A percentile compares a stretch with the other conserved stretches of the same genome.
Conservation (phyloP, 2,113 vertebrate genomes). For the Nibea coibor region DNA sequence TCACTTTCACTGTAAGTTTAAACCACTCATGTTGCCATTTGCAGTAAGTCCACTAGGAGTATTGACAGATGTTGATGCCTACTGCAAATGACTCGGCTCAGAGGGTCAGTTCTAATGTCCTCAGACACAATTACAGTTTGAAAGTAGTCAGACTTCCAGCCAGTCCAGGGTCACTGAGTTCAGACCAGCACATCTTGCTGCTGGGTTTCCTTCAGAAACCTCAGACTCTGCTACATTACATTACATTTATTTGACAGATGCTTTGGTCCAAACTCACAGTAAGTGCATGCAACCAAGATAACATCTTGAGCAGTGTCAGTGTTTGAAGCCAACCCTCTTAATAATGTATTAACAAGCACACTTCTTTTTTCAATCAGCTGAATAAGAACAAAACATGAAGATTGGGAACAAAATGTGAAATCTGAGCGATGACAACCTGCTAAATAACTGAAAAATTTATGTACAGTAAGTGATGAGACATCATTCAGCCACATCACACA, state of each 20-base stretch:
- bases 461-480: neutral
- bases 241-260: constrained; percentile 10
- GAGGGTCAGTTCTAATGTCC: neutral
- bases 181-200: neutral
- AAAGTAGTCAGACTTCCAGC: neutral
- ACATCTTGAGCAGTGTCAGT: neutral
- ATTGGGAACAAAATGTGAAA: neutral
- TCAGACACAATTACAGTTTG: neutral
- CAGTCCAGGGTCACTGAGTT: neutral
- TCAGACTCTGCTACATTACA: neutral
- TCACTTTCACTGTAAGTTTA: neutral
- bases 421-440: neutral
- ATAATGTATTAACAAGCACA: neutral
- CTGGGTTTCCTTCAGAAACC: neutral
- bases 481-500: neutral
- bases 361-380: neutral
- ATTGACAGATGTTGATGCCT: neutral
- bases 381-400: neutral
- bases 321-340: neutral
- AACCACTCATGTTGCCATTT: neutral
- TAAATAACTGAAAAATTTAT: neutral
- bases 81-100: neutral
- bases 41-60: neutral
- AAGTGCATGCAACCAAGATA: neutral
- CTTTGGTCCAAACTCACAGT: neutral